phyloP scores from a whole-genome alignment of 2,888 invertebrate genomes.

The Lasius platythorax region DNA sequence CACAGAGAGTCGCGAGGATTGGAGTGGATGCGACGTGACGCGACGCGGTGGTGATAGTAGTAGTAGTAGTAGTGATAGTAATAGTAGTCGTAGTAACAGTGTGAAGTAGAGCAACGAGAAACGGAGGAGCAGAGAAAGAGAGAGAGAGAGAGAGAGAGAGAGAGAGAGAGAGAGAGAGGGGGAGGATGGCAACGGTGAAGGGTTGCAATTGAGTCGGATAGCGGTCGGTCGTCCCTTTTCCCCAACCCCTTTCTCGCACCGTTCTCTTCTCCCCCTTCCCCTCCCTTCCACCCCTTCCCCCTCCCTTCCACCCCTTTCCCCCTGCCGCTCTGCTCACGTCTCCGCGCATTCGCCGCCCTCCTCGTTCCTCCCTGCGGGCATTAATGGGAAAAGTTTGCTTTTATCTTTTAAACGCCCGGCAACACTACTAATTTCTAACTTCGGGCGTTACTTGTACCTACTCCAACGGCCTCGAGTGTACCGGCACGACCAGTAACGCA shows the following conservation, averaged over 20 bases:
- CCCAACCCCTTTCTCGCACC: slow-evolving; percentile 57
- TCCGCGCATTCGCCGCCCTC: slow-evolving; percentile 30
- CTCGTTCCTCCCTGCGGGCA: slow-evolving; percentile 71
- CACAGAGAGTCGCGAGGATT: slow-evolving; percentile 76
- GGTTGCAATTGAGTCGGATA: slow-evolving; percentile 82
- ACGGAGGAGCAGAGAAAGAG: neutral
- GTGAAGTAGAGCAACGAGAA: slow-evolving; percentile 37
- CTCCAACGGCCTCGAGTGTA: slow-evolving; percentile 71
- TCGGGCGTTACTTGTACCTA: slow-evolving; percentile 81
- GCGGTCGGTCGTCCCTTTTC: slow-evolving; percentile 72
- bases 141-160: too few species aligned
- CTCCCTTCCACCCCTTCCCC: neutral
- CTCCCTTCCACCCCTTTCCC: neutral
- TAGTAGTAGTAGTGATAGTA: neutral
- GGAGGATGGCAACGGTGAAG: slow-evolving; percentile 64
- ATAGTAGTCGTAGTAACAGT: neutral
- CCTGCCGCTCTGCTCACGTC: slow-evolving; percentile 2
- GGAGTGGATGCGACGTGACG: slow-evolving; percentile 32
- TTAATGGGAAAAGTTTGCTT: slow-evolving; percentile 86
- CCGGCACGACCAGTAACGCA: slow-evolving; percentile 61
- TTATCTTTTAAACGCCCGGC: slow-evolving; percentile 85
- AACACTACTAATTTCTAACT: slow-evolving; percentile 85
- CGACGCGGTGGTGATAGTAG: neutral
- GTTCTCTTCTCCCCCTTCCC: slow-evolving; percentile 18
- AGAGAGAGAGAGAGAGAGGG: neutral